These are phyloP conservation scores for Eupristina koningsbergeri DNA, from an alignment of 1,140 invertebrate genomes.

Conservation along the genomic window DNA sequence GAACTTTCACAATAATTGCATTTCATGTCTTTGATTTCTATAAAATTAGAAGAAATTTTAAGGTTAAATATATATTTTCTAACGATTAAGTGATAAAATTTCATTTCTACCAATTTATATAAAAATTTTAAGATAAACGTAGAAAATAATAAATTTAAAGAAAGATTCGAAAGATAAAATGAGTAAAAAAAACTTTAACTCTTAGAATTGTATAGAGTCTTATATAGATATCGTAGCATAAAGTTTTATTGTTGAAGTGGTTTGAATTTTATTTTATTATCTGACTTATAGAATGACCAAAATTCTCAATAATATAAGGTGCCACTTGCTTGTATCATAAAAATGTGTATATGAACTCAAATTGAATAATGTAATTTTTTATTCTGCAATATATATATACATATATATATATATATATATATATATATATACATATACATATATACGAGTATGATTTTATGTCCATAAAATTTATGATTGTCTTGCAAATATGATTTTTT, in stretches of 20 bases:
- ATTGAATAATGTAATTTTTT: neutral
- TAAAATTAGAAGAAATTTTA: neutral
- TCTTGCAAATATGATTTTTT: no score
- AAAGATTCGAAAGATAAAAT: neutral
- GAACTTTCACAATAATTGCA: neutral
- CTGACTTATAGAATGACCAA: neutral
- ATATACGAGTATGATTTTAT: no score
- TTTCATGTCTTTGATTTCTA: neutral
- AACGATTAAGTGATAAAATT: neutral
- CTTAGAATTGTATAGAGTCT: neutral
- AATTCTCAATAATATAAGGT: neutral
- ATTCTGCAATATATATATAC: no score
- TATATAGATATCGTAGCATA: neutral
- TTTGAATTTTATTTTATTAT: neutral
- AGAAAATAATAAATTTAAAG: slow-evolving; percentile 6
- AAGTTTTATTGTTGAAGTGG: neutral
- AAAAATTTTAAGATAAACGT: neutral
- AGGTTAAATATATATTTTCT: neutral
- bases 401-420: no score
- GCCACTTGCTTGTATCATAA: neutral
- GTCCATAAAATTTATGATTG: no score
- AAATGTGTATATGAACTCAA: neutral
- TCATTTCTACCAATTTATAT: neutral
- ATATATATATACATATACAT: no score
- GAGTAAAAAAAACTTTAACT: neutral